A percentile compares a stretch with the other conserved stretches of the same genome.
phyloP scores from a whole-genome alignment of 64 coral and sea anemone species.

The Astreopora myriophthalma region DNA sequence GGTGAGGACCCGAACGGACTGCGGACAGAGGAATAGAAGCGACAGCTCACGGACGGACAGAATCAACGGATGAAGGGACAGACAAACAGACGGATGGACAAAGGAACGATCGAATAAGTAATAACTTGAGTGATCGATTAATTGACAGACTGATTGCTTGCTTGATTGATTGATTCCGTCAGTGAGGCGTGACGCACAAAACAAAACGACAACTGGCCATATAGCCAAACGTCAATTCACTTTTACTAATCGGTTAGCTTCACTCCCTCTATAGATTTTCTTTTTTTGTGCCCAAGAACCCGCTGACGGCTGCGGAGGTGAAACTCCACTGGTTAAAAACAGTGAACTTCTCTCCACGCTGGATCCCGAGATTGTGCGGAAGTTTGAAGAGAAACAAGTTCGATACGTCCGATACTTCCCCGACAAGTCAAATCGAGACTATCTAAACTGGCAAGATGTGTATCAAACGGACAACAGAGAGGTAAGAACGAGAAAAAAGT shows the following conservation, averaged over 20 bases:
- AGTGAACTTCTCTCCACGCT: slow-evolving; percentile 36
- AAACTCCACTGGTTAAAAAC: slow-evolving; percentile 47
- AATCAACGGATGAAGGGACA: too few relatives aligned
- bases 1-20: too few relatives aligned
- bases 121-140: too few relatives aligned
- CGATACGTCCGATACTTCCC: slow-evolving; percentile 30
- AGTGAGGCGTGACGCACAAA: too few relatives aligned
- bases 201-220: too few relatives aligned
- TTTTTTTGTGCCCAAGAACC: slow-evolving; percentile 59
- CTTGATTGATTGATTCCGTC: too few relatives aligned
- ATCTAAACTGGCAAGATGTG: slow-evolving; percentile 60
- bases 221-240: neutral
- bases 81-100: too few relatives aligned
- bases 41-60: too few relatives aligned
- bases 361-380: slow-evolving; percentile 51
- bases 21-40: too few relatives aligned
- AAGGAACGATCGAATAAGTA: too few relatives aligned
- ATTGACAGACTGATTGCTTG: too few relatives aligned
- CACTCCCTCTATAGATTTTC: neutral
- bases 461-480: slow-evolving; percentile 22
- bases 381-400: slow-evolving; percentile 62
- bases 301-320: slow-evolving; percentile 72
- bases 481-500: neutral
- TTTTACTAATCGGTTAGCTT: neutral
- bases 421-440: neutral